Conservation (phyloP, 2,797 vertebrate species). For the Notolepis coatsorum region DNA sequence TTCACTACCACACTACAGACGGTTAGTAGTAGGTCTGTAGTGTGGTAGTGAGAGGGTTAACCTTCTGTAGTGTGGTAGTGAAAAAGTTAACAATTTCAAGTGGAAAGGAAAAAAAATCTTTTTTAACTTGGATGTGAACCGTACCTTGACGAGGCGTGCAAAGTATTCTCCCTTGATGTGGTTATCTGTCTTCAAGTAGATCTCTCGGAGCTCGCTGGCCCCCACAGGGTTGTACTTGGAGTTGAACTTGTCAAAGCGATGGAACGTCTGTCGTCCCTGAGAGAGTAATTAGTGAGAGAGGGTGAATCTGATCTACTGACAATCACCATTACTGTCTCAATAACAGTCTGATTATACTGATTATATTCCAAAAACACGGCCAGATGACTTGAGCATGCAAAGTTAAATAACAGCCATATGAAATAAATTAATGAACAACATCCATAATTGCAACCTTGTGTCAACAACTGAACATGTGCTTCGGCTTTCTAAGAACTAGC, state of each 20-base stretch:
- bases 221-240: conserved; percentile 98
- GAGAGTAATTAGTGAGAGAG: conserved; percentile 20
- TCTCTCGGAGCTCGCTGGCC: conserved; percentile 94
- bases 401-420: conserved; percentile 31
- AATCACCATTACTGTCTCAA: conserved; percentile 19
- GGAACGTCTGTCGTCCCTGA: conserved; percentile 96
- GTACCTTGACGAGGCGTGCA: conserved; percentile 95
- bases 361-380: conserved; percentile 35
- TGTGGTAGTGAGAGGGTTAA: too few species aligned
- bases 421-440: conserved; percentile 39
- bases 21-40: too few species aligned
- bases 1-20: too few species aligned
- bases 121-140: neutral
- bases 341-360: conserved; percentile 27
- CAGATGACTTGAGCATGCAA: conserved; percentile 8
- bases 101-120: too few species aligned
- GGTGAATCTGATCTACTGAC: conserved; percentile 17
- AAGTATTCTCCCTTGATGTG: conserved; percentile 95
- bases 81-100: too few species aligned
- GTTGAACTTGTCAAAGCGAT: conserved; percentile 99
- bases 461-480: conserved; percentile 18
- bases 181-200: conserved; percentile 96
- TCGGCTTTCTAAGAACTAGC: conserved; percentile 8
- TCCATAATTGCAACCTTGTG: conserved; percentile 33
- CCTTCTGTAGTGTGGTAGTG: too few species aligned